Evolutionary conservation across 2,797 vertebrate species (phyloP), one percentile per base, ranked within the genome.

Genomic region (Antrozous pallidus): DNA sequence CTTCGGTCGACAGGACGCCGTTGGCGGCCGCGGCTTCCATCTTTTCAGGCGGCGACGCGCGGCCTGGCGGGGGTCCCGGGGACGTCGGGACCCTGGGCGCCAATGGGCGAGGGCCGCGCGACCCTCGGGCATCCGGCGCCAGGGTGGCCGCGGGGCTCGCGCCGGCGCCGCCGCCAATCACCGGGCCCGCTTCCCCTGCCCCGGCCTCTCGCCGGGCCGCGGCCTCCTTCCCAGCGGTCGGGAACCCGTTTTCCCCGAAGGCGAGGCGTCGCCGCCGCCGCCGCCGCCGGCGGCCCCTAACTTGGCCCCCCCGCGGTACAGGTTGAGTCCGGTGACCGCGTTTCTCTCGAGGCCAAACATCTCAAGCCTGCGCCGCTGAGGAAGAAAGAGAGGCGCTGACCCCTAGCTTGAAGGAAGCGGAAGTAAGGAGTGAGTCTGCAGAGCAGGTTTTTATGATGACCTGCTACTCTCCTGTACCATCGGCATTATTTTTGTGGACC

Each of bases 31-130:
- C 63, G 26, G 42, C 49, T 9, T 58, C 75, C 94, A 83, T 78
- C 73, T 80, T 71, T 17, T 42, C 88, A 1, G 56, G 93, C 67
- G 28, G 73, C 14, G 83, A 1, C 51, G 85, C 51, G 61, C 40
- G 14, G 82, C 77, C 91, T 70, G 42, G 63, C 26, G n/a, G 93
- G 67, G 88, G 88, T 78, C 79, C 75, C 95, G 28, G 49, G 91
- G 93, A 94, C 96, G 95, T 95, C 84, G 77, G 89, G 94, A 61
- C 85, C 73, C 80, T 96, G 95, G 51, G 97, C 95, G 78, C 97
- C 97, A 91, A 97, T 95, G 87, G 95, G 96, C 83, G 95, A 70
- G 26, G 95, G 95, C 89, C 96, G 97, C 93, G 91, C 88, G 88
- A 80, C 95, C 90, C 86, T 93, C 78, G 95, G 70, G 77, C 54